Percentiles rank a stretch among this genome's conserved stretches.
phyloP scores from a whole-genome alignment of 2,888 invertebrate genomes.

The Lithophane semibrunnea region DNA sequence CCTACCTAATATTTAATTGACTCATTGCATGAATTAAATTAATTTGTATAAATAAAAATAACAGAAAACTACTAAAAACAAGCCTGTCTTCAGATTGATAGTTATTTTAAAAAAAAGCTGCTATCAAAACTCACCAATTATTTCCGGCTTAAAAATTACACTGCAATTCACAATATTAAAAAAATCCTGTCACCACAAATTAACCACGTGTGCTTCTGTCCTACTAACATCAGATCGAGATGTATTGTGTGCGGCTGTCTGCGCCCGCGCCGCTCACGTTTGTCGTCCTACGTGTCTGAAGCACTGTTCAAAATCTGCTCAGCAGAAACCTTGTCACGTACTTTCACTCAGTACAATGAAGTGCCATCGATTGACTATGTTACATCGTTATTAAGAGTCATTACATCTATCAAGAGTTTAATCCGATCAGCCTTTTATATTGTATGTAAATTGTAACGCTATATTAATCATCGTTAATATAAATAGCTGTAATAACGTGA shows the following conservation, averaged over 20 bases:
- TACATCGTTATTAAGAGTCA: slow-evolving; percentile 37
- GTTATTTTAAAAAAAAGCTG: not conserved
- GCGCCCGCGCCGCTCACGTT: slow-evolving; percentile 66
- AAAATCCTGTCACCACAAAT: slow-evolving; percentile 44
- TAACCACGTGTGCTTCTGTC: slow-evolving; percentile 46
- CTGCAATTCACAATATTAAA: slow-evolving; percentile 50
- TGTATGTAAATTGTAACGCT: not conserved
- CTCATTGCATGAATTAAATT: no score
- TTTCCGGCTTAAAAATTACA: slow-evolving; percentile 36
- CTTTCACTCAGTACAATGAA: slow-evolving; percentile 62
- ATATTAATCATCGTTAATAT: slow-evolving; percentile 18
- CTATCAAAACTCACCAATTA: slow-evolving; percentile 42
- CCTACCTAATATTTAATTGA: not conserved
- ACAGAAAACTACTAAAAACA: not conserved
- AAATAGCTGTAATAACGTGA: not conserved
- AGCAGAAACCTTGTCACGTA: slow-evolving; percentile 69
- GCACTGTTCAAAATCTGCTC: slow-evolving; percentile 59
- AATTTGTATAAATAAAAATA: not conserved
- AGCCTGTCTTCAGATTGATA: not conserved
- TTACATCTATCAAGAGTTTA: slow-evolving; percentile 17
- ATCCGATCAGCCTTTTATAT: slow-evolving; percentile 6
- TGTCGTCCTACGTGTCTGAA: slow-evolving; percentile 66
- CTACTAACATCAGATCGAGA: slow-evolving; percentile 53
- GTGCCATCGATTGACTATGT: slow-evolving; percentile 33
- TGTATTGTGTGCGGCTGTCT: slow-evolving; percentile 38